A percentile compares a stretch with the other conserved stretches of the same genome.
Evolutionary conservation across 2,888 invertebrate species (phyloP).

Genomic region (Oxyscelio sp.): DNA sequence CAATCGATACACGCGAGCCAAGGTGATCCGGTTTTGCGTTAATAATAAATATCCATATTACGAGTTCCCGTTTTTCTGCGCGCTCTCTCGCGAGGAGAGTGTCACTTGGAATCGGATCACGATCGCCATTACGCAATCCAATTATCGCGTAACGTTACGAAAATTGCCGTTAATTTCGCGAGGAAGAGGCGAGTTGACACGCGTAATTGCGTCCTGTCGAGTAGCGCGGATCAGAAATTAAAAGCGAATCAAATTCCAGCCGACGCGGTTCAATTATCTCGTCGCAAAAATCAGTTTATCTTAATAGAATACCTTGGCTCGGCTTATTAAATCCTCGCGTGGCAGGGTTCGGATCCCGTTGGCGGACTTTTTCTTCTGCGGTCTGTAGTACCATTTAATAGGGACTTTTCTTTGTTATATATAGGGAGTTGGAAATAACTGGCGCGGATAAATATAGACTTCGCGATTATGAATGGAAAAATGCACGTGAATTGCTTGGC

Average conservation of each 20-base stretch:
- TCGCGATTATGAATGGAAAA: constrained; percentile 87
- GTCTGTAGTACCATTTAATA: neutral
- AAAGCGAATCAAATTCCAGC: constrained; percentile 22
- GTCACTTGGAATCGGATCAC: constrained; percentile 78
- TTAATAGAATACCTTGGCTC: constrained; percentile 13
- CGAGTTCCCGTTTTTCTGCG: constrained; percentile 96
- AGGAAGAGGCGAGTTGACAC: constrained; percentile 25
- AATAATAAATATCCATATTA: constrained; percentile 91
- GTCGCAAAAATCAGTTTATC: constrained; percentile 19
- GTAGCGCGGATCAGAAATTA: neutral
- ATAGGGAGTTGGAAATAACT: constrained; percentile 76
- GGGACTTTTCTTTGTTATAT: neutral
- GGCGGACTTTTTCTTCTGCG: neutral
- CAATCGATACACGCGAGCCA: constrained; percentile 86
- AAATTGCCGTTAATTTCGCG: constrained; percentile 68
- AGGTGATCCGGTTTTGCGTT: constrained; percentile 85
- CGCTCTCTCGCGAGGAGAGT: constrained; percentile 77
- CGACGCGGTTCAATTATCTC: constrained; percentile 19
- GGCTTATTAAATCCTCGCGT: neutral
- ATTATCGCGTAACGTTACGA: constrained; percentile 76
- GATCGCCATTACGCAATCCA: constrained; percentile 84
- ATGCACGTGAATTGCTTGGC: constrained; percentile 85
- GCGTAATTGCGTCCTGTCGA: constrained; percentile 49
- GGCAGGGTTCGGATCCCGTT: constrained; percentile 26
- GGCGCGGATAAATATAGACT: constrained; percentile 81